Evolutionary conservation across 92 coral and sea anemone species (phyloP), one percentile per base, ranked within the genome.

Genomic region (Porites divaricata): DNA sequence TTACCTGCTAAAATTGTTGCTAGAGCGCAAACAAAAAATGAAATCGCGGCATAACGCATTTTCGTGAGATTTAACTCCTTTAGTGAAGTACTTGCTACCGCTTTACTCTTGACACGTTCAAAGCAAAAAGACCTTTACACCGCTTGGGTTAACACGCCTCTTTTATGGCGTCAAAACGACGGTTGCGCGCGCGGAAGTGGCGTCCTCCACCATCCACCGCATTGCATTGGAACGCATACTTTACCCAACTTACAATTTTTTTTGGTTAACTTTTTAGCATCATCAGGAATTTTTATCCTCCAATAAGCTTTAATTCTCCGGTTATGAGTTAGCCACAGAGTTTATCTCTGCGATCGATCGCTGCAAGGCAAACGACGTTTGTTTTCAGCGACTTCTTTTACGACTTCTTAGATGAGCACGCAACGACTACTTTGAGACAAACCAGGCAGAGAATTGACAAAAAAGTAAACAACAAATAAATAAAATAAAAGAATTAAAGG

Each of bases 181-280:
- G 81, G 76, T 74, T 68, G 81, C 82, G 88, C 75, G 63, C 74
- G 88, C 88, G 88, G 88, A 84, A 24, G 58, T 84, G 74, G 88
- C 76, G 35, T 83, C 72, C 68, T 84, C 57, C 77, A 84, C 67
- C 35, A 23, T 28, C 21, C 70, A 75, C 88, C 70, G 78, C 69
- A 81, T 70, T 35, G 71, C 68, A 70, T 57, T 71, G 59, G 57
- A 23, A 82, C 79, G 72, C 79, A 62, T 72, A 45, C 28, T 63
- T 81, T 50, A 51, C 8, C 45, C 14, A 22, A 16, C 45, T 6
- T 14, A 9, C 35, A 2, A 7, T 41, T 22, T 64, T n/a, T 62
- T 77, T 63, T 56, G 26, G 70, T 74, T 14, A 6, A 45, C 24
- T 6, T 61, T 59, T 67, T 69, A 53, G 61, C 73, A 50, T 52